Evolutionary conservation across 2,888 invertebrate species (phyloP).

Genomic region (Drosophila neotestacea): DNA sequence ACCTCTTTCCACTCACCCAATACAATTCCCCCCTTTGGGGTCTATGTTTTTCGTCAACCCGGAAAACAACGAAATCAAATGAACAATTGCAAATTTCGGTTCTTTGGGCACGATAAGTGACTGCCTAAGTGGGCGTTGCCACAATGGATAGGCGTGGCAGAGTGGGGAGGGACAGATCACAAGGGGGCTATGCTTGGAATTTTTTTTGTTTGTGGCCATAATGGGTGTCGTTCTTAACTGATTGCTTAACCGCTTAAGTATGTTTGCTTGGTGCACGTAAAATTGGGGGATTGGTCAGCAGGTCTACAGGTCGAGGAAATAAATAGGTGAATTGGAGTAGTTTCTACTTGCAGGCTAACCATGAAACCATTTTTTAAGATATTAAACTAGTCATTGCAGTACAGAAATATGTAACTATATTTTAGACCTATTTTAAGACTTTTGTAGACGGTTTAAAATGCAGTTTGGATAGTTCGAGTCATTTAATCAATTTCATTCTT

Average conservation of each 20-base stretch:
- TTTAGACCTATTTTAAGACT: no score
- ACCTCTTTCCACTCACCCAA: not conserved
- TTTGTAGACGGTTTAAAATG: no score
- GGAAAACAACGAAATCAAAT: slow-evolving; percentile 60
- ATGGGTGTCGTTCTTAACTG: slow-evolving; percentile 48
- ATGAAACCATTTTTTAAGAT: no score
- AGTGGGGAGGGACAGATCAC: not conserved
- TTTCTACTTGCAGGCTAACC: not conserved
- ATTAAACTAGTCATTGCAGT: no score
- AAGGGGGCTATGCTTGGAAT: not conserved
- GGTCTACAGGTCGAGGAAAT: slow-evolving; percentile 26
- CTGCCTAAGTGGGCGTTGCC: slow-evolving; percentile 51
- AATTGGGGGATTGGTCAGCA: no score
- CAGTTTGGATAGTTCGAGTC: no score
- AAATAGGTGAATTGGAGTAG: not conserved
- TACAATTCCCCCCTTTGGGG: not conserved
- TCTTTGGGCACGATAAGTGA: slow-evolving; percentile 37
- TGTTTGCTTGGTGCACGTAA: not conserved
- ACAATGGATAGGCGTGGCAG: slow-evolving; percentile 8
- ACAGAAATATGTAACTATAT: no score
- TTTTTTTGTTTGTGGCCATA: slow-evolving; percentile 12
- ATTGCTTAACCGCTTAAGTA: slow-evolving; percentile 28
- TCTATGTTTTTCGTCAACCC: slow-evolving; percentile 44
- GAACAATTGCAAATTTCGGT: slow-evolving; percentile 59
- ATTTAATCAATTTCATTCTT: no score